These are phyloP conservation scores for Pollenia angustigena DNA, from an alignment of 2,888 invertebrate species.

Conservation along the genomic window DNA sequence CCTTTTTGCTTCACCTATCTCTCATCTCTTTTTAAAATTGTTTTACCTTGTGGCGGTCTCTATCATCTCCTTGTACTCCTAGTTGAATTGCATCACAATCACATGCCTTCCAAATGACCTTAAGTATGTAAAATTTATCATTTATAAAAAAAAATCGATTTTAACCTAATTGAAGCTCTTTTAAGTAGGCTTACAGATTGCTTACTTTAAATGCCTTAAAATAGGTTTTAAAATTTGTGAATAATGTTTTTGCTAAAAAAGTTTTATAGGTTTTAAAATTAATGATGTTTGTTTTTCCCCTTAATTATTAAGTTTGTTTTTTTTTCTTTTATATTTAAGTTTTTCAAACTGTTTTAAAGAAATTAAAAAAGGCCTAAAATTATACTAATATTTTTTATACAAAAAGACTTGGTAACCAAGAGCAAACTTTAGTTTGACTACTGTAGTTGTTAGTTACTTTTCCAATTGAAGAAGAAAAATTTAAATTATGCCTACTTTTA, in stretches of 20 bases:
- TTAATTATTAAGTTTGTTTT: no score
- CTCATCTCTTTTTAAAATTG: background rate
- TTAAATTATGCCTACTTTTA: no score
- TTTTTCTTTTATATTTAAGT: background rate
- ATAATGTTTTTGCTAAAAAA: conserved; percentile 2
- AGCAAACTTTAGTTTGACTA: no score
- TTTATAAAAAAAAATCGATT: background rate
- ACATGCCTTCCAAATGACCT: conserved; percentile 45
- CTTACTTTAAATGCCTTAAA: background rate
- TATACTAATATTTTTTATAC: background rate
- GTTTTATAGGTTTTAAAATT: no score
- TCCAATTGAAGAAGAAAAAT: no score
- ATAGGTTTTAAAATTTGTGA: background rate
- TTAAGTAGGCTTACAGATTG: background rate
- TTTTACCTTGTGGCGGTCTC: background rate
- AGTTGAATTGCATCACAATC: conserved; percentile 52
- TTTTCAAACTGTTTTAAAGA: background rate
- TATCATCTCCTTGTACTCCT: background rate
- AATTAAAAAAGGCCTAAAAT: conserved; percentile 13
- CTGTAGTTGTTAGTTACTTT: no score
- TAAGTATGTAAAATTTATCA: conserved; percentile 25
- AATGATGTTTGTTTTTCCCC: background rate
- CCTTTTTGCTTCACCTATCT: background rate
- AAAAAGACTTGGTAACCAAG: no score
- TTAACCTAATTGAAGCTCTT: background rate